phyloP scores from a whole-genome alignment of 2,113 vertebrate genomes.

The Fregetta grallaria region DNA sequence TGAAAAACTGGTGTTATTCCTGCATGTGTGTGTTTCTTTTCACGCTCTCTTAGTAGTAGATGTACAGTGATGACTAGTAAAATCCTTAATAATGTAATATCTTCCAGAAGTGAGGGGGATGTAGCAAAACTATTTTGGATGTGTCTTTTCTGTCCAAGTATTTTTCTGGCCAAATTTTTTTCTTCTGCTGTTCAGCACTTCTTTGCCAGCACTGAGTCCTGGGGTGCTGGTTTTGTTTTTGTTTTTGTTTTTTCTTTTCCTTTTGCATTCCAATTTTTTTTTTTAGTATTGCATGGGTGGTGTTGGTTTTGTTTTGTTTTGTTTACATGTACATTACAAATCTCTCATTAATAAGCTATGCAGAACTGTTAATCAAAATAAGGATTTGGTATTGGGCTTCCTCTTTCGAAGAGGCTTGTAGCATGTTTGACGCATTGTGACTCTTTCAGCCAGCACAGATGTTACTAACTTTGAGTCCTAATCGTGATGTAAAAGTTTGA shows the following conservation, averaged over 20 bases:
- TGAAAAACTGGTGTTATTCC: neutral
- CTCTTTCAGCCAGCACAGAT: neutral
- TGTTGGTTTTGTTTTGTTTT: neutral
- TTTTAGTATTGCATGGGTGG: neutral
- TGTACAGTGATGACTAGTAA: neutral
- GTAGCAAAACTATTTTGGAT: neutral
- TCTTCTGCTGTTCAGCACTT: neutral
- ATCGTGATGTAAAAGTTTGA: neutral
- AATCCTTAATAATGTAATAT: constrained; percentile 19
- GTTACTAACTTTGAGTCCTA: neutral
- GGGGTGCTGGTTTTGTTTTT: neutral
- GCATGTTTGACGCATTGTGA: neutral
- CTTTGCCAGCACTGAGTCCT: neutral
- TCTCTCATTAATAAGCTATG: neutral
- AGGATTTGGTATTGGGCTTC: neutral
- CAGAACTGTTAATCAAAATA: constrained; percentile 39
- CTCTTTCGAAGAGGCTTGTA: constrained; percentile 4
- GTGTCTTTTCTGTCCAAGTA: neutral
- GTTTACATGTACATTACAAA: neutral
- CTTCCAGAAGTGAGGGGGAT: constrained; percentile 13
- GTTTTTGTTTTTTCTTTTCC: neutral
- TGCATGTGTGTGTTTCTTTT: neutral
- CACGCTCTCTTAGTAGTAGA: neutral
- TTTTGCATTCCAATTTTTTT: neutral
- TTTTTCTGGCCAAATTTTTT: neutral